These are phyloP conservation scores for Homarus americanus DNA, from an alignment of 1,140 invertebrate species.

Conservation along the genomic window DNA sequence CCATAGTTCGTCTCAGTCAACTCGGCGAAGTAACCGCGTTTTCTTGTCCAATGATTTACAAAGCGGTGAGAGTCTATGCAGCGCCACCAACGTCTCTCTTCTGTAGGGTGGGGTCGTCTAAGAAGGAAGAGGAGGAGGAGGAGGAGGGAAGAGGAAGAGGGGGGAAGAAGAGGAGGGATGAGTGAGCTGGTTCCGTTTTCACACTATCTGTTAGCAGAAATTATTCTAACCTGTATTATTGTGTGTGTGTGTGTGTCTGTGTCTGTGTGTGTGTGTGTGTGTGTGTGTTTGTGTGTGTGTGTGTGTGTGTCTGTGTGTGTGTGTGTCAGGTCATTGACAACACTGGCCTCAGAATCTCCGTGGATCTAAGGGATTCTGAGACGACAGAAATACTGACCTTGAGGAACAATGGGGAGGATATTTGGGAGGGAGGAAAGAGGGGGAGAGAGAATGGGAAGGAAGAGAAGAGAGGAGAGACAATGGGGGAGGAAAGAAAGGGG, in stretches of 20 bases:
- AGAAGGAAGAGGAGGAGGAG: no score
- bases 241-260: background rate
- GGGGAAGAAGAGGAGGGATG: no score
- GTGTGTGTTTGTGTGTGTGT: slow-evolving; percentile 12
- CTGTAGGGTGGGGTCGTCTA: no score
- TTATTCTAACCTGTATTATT: no score
- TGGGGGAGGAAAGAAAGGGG: no score
- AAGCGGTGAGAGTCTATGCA: slow-evolving; percentile 58
- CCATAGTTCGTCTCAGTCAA: slow-evolving; percentile 42
- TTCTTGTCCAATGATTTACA: slow-evolving; percentile 53
- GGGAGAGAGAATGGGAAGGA: background rate
- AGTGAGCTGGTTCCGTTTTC: no score
- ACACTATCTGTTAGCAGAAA: no score
- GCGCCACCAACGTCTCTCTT: slow-evolving; percentile 45
- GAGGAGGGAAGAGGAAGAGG: no score
- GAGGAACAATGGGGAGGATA: slow-evolving; percentile 39
- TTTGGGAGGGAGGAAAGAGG: background rate
- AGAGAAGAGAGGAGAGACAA: background rate
- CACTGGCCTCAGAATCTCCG: slow-evolving; percentile 41
- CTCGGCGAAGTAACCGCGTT: slow-evolving; percentile 60
- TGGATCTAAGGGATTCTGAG: slow-evolving; percentile 62
- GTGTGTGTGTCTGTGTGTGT: no score
- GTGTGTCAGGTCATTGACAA: slow-evolving; percentile 19
- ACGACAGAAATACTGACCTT: slow-evolving; percentile 49
- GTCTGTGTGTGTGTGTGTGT: background rate